These are phyloP conservation scores for Girardinus metallicus DNA, from an alignment of 2,797 vertebrate species.

Conservation along the genomic window DNA sequence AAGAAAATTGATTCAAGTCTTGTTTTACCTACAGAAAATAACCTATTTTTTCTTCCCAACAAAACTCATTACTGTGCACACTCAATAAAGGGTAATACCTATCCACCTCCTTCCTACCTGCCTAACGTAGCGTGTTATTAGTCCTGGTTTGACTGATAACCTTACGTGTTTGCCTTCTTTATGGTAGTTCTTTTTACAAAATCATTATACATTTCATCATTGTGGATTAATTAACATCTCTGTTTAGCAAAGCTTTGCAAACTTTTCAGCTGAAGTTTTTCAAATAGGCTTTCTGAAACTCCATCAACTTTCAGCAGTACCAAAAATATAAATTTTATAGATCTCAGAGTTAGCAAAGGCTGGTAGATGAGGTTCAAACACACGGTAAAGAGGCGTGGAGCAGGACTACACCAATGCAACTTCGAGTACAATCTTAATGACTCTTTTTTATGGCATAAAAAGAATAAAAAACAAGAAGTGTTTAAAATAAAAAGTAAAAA, in stretches of 20 bases:
- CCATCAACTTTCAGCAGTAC: background rate
- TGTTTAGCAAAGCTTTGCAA: background rate
- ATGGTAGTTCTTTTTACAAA: background rate
- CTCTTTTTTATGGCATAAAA: background rate
- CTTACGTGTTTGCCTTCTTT: slow-evolving; percentile 1
- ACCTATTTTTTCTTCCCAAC: background rate
- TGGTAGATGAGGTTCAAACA: background rate
- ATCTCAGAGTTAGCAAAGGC: background rate
- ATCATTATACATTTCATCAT: background rate
- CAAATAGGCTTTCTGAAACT: background rate
- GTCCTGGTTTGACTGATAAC: background rate
- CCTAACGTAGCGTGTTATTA: slow-evolving; percentile 6
- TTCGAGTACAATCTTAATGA: background rate
- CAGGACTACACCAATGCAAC: background rate
- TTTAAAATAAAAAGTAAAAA: no score
- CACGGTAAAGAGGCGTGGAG: background rate
- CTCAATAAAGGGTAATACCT: slow-evolving; percentile 11
- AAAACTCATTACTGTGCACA: slow-evolving; percentile 10
- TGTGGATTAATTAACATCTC: background rate
- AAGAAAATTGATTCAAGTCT: background rate
- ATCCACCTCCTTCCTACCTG: background rate
- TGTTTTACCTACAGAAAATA: background rate
- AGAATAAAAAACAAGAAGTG: background rate
- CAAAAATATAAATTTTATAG: background rate
- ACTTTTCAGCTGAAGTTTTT: slow-evolving; percentile 3